Base-by-base conservation (phyloP, 2,797 vertebrate species). In the Taeniopygia guttata region DNA sequence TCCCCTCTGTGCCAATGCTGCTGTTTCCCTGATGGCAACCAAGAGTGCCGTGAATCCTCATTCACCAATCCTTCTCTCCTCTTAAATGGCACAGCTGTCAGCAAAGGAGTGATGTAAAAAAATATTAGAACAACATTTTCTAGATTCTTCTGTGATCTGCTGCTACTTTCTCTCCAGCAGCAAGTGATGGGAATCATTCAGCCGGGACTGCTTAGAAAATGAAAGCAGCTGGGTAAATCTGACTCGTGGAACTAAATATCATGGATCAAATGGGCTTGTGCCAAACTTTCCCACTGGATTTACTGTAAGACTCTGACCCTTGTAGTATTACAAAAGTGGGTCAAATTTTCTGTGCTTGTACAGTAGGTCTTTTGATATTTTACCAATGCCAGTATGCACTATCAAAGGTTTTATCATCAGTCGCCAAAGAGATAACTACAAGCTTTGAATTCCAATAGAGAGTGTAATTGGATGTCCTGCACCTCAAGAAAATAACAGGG, bases 291-390 rank as follows among this genome's bases (percentile, higher is more conserved):
- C 93, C 95, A 51, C 54, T 85, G 91, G 94, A 96, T 96, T 97
- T 96, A 96, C 87, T 96, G 94, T 96, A 96, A 96, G 94, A 93
- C 95, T 95, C 80, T 97, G 97, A 96, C 95, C 96, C 95, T 74
- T 13, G 7, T 9, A 38, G 90, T 93, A 92, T 96, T 96, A 97
- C 95, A 97, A 68, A 97, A 97, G 74, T 96, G 96, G 94, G 96
- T 96, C 95, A 97, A 56, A 91, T 91, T 92, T 94, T 93, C 89
- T 94, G 76, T 90, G 83, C 91, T 92, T 70, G 64, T 96, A 79
- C 79, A 93, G 77, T 90, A 96, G 93, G 86, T 89, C 92, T 97
- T 94, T 84, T 97, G 96, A 96, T 92, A 93, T 95, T 97, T 95
- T 92, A 93, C 96, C 97, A 96, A 56, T 13, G 23, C 91, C 86